Base-by-base conservation (phyloP, 2,797 vertebrate genomes). In the Xerus rutilus region DNA sequence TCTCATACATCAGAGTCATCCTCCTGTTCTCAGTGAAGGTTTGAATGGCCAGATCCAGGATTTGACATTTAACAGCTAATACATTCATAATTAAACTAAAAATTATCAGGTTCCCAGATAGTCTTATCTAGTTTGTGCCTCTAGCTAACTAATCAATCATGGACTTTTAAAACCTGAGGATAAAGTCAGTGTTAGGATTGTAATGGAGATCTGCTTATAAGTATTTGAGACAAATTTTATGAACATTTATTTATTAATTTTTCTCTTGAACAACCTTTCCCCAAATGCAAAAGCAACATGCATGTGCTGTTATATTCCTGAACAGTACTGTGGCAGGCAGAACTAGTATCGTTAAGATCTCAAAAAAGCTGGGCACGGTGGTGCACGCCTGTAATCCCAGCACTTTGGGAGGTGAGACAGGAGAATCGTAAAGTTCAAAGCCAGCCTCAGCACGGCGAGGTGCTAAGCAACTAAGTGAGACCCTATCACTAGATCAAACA, bases 131-230 rank as follows among this genome's bases (percentile, higher is more conserved):
- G 49, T 94, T 59, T 76, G 17, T 62, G 0, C 72, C 54, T 70
- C 76, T 14, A 59, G 20, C 15, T 81, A 62, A 23, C 18, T 54
- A 39, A 87, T 76, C 72, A 78, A 81, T 81, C 21, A 57, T 28
- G 15, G 20, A 74, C n/a, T 9, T 92, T 84, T 84, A 92, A 92
- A 91, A 93, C 30, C 6, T 52, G 43, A 94, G 28, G n/a, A 85
- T n/a, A 74, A 69, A 89, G 28, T 57, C 54, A 88, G 21, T 64
- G 82, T 54, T 79, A 77, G 7, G 11, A 57, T 89, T 49, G 14
- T 21, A 72, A 30, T 28, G 52, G 65, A 85, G 65, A 88, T 77
- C 12, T 94, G 13, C 72, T 79, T 89, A 64, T 69, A 30, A 11
- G 59, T 30, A 90, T 18, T 54, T 49, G 25, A 89, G 54, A 32